phyloP scores from a whole-genome alignment of 92 coral and sea anemone genomes.

The Umimayanthus kanabou region DNA sequence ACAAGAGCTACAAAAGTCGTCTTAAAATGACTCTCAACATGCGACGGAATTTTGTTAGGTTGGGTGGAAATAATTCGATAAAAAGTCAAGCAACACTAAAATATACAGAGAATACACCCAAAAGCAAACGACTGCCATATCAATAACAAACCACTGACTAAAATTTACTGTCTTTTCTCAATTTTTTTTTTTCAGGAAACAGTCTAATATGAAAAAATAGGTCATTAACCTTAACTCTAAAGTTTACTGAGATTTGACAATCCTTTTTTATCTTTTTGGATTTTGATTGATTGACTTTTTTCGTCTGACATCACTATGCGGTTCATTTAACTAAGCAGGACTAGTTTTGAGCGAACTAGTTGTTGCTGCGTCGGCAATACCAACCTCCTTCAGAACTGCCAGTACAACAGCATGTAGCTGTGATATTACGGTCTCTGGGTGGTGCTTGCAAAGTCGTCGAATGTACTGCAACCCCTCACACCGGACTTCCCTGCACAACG shows the following conservation, averaged over 20 bases:
- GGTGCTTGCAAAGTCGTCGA: slow-evolving; percentile 86
- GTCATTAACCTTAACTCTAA: too few relatives aligned
- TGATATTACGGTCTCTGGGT: slow-evolving; percentile 64
- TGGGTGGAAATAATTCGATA: background rate
- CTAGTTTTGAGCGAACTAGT: background rate
- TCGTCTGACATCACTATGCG: too few relatives aligned
- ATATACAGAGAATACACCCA: background rate
- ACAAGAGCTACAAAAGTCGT: too few relatives aligned
- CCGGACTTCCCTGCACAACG: slow-evolving; percentile 72
- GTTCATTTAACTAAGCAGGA: background rate
- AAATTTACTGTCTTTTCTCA: background rate
- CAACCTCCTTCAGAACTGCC: slow-evolving; percentile 88
- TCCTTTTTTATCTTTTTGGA: too few relatives aligned
- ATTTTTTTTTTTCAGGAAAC: background rate
- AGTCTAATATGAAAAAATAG: too few relatives aligned
- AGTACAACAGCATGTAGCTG: slow-evolving; percentile 81
- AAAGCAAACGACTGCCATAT: background rate
- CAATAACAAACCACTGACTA: background rate
- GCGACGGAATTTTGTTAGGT: background rate
- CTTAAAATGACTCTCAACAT: too few relatives aligned
- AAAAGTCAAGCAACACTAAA: background rate
- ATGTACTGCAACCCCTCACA: slow-evolving; percentile 92
- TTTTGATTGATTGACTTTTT: background rate
- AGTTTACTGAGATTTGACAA: too few relatives aligned
- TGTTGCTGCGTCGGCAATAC: background rate